Percentiles rank a stretch among this genome's conserved stretches.
phyloP scores from a whole-genome alignment of 37 sponge, comb jelly and placozoan genomes.

The Lycopodina hypogea region DNA sequence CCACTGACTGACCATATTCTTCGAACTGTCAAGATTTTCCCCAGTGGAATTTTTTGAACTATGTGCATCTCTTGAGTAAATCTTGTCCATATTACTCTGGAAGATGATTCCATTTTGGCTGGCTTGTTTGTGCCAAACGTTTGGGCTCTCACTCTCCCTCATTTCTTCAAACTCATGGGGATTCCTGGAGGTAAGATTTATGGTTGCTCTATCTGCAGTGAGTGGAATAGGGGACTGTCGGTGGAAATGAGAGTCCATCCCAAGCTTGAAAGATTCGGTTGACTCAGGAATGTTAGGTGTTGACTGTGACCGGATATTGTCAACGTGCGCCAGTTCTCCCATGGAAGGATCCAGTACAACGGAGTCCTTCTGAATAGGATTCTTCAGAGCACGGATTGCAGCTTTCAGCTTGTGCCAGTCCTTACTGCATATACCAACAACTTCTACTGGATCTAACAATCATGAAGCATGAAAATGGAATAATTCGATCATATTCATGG shows the following conservation, averaged over 20 bases:
- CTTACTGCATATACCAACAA: slow-evolving; percentile 35
- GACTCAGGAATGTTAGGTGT: slow-evolving; percentile 28
- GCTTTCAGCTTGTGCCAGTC: slow-evolving; percentile 61
- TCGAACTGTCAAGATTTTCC: not conserved
- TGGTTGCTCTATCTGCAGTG: no score
- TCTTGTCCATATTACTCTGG: not conserved
- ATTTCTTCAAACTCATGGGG: not conserved
- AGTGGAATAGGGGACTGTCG: not conserved
- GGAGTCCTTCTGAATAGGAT: slow-evolving; percentile 1
- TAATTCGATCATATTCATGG: no score
- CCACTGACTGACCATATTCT: not conserved
- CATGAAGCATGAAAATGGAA: not conserved
- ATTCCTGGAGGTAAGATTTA: not conserved
- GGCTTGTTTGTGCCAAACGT: not conserved
- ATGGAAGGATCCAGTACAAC: slow-evolving; percentile 41
- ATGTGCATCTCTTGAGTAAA: not conserved
- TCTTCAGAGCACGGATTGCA: slow-evolving; percentile 44
- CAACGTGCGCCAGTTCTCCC: slow-evolving; percentile 31
- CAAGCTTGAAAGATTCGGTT: not conserved
- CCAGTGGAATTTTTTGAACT: not conserved
- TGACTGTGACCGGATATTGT: slow-evolving; percentile 47
- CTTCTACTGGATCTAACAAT: slow-evolving; percentile 1
- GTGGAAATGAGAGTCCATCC: not conserved
- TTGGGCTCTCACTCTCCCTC: not conserved
- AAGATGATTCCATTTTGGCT: not conserved